Percentiles rank a stretch among this genome's conserved stretches.
Evolutionary conservation across 2,888 invertebrate species (phyloP).

Genomic region (Alsophila aescularia): DNA sequence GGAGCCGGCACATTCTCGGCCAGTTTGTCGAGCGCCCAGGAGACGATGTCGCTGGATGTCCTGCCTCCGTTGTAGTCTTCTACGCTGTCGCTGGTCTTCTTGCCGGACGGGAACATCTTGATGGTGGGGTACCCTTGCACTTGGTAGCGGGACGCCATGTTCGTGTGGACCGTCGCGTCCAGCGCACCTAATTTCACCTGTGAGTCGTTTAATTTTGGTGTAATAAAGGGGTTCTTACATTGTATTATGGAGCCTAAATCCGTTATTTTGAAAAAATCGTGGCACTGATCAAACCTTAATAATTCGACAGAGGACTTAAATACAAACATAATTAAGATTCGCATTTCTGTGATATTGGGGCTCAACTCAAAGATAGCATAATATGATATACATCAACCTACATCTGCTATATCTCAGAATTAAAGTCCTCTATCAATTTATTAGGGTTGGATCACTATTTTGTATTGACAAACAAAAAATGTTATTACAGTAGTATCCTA

Average conservation of each 20-base stretch:
- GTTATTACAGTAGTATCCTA: no score
- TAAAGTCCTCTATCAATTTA: no score
- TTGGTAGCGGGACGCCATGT: constrained; percentile 92
- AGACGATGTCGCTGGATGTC: constrained; percentile 94
- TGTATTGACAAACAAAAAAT: no score
- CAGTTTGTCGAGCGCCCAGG: constrained; percentile 94
- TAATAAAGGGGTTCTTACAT: neutral
- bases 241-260: neutral
- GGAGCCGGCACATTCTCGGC: constrained; percentile 95
- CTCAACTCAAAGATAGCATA: no score
- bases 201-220: neutral
- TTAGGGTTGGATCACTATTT: no score
- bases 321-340: no score
- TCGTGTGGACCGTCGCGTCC: constrained; percentile 96
- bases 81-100: constrained; percentile 87
- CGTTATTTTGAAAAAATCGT: no score
- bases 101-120: constrained; percentile 93
- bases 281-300: no score
- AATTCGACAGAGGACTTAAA: no score
- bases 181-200: constrained; percentile 95
- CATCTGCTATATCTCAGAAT: no score
- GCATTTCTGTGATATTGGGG: no score
- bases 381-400: no score
- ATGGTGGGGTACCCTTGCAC: constrained; percentile 98
- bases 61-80: constrained; percentile 97